Percentiles rank a stretch among this genome's conserved stretches.
Evolutionary conservation across 2,113 vertebrate species (phyloP).

Genomic region (Carassius carassius): DNA sequence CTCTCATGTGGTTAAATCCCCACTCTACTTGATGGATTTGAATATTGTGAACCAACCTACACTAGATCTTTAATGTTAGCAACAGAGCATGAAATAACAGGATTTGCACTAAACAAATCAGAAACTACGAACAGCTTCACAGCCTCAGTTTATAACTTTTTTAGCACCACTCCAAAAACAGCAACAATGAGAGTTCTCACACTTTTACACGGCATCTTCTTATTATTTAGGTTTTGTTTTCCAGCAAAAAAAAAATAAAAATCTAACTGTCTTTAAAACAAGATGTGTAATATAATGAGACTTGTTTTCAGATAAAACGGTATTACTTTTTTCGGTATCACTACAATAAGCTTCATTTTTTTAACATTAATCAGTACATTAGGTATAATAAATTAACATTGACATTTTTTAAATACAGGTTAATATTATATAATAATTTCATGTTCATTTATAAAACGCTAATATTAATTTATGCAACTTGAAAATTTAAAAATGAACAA

Average conservation of each 20-base stretch:
- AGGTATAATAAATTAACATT: neutral
- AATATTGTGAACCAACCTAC: constrained; percentile 1
- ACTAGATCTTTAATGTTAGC: constrained; percentile 15
- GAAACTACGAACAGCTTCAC: constrained; percentile 5
- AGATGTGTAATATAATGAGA: neutral
- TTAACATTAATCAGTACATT: neutral
- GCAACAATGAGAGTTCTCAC: neutral
- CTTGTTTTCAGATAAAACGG: neutral
- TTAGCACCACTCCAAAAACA: neutral
- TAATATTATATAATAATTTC: neutral
- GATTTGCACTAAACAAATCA: constrained; percentile 34
- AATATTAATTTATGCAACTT: neutral
- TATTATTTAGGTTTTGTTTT: neutral
- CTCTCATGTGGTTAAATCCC: neutral
- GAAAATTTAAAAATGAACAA: neutral
- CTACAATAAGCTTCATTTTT: neutral
- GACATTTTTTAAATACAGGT: neutral
- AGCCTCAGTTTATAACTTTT: constrained; percentile 13
- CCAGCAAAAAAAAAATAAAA: neutral
- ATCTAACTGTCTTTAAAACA: neutral
- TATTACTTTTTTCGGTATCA: too few relatives aligned
- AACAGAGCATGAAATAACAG: constrained; percentile 20
- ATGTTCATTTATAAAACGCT: neutral
- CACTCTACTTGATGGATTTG: neutral
- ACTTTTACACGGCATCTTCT: neutral